Conservation (phyloP, 2,888 invertebrate genomes). For the Aproaerema taeniolella region DNA sequence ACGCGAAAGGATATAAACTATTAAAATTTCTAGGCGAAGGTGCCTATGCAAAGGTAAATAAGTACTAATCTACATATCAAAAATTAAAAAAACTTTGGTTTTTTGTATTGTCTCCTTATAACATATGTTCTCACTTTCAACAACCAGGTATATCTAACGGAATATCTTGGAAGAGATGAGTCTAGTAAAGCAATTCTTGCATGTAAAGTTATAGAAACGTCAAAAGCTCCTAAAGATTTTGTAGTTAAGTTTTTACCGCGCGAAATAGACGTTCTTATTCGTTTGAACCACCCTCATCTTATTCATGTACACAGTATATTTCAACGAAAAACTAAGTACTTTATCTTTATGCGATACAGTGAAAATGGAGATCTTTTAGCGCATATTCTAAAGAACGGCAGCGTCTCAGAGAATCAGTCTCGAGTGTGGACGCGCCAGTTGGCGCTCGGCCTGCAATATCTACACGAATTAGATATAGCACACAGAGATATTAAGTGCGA, state of each 20-base stretch:
- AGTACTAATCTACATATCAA: not conserved
- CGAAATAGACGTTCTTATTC: constrained; percentile 86
- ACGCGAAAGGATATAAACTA: constrained; percentile 79
- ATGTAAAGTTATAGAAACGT: constrained; percentile 86
- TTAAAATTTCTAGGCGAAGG: constrained; percentile 84
- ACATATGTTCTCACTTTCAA: too few species aligned
- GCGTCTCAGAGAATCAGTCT: constrained; percentile 82
- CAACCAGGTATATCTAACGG: constrained; percentile 60
- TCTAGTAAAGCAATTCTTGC: constrained; percentile 64
- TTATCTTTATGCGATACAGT: constrained; percentile 86
- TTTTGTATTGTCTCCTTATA: not conserved
- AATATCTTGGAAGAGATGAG: constrained; percentile 49
- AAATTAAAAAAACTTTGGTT: too few species aligned
- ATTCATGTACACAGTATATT: constrained; percentile 88
- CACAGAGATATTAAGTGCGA: constrained; percentile 92
- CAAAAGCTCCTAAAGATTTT: constrained; percentile 86
- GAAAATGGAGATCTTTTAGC: constrained; percentile 89
- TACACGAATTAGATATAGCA: constrained; percentile 84
- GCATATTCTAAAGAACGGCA: constrained; percentile 82
- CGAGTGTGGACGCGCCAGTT: constrained; percentile 85
- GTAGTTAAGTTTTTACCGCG: constrained; percentile 88
- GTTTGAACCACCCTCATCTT: constrained; percentile 87
- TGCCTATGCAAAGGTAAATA: constrained; percentile 84
- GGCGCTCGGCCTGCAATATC: constrained; percentile 82
- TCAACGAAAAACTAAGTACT: constrained; percentile 83